Conservation (phyloP, 2,113 vertebrate species). For the Protobothrops flavoviridis region DNA sequence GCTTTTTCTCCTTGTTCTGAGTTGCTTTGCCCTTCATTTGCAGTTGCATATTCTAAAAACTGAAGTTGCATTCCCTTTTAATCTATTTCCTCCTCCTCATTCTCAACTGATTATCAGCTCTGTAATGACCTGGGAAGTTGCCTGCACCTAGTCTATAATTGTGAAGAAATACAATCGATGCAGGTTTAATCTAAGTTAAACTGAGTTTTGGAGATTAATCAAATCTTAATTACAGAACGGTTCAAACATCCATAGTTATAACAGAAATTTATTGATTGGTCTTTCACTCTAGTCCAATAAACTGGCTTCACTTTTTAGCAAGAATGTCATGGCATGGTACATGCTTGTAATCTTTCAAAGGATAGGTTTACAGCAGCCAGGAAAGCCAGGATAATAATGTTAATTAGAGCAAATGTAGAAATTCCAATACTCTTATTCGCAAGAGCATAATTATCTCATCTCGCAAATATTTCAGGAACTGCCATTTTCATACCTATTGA, state of each 20-base stretch:
- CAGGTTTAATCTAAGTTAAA: slow-evolving; percentile 63
- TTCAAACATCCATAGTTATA: slow-evolving; percentile 61
- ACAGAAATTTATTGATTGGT: slow-evolving; percentile 50
- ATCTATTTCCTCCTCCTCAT: background rate
- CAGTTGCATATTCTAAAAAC: background rate
- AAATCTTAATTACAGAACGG: slow-evolving; percentile 68
- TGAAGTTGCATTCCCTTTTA: background rate
- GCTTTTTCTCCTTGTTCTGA: background rate
- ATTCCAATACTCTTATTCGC: slow-evolving; percentile 40
- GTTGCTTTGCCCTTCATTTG: background rate
- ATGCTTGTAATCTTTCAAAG: slow-evolving; percentile 52
- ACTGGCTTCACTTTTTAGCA: slow-evolving; percentile 58
- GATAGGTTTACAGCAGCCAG: slow-evolving; percentile 56
- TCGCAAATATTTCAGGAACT: background rate
- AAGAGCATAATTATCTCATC: slow-evolving; percentile 24
- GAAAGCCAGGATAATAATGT: slow-evolving; percentile 45
- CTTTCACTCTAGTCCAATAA: slow-evolving; percentile 51
- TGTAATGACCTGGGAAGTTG: slow-evolving; percentile 40
- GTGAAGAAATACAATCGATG: slow-evolving; percentile 65
- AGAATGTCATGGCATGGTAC: slow-evolving; percentile 60
- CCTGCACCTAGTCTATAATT: slow-evolving; percentile 43
- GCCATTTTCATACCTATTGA: background rate
- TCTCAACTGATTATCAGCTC: background rate
- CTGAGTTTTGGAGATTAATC: slow-evolving; percentile 71
- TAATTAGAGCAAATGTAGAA: slow-evolving; percentile 60